These are phyloP conservation scores for Montipora sp. DNA, from an alignment of 64 coral and sea anemone genomes.

Conservation along the genomic window DNA sequence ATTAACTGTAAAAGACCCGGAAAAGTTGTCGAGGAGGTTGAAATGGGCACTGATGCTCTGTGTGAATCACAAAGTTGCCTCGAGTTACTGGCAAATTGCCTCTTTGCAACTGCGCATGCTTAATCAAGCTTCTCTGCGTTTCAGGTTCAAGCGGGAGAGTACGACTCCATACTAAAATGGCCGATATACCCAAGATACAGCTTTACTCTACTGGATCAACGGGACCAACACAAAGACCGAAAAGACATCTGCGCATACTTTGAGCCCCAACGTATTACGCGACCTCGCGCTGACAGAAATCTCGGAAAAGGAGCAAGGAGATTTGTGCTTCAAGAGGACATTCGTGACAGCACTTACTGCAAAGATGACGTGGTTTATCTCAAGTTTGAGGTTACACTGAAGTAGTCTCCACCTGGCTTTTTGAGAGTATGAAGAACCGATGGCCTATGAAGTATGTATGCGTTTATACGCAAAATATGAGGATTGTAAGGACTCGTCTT, in stretches of 20 bases:
- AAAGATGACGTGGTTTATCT: conserved; percentile 92
- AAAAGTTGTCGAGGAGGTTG: no score
- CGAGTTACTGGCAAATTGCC: no score
- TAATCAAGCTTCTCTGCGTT: neutral
- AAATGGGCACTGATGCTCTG: no score
- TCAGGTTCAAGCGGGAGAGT: conserved; percentile 95
- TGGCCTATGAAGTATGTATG: neutral
- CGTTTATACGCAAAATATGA: neutral
- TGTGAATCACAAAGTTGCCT: no score
- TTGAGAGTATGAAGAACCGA: conserved; percentile 52
- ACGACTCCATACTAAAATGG: conserved; percentile 88
- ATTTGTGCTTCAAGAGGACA: conserved; percentile 91
- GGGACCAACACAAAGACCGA: conserved; percentile 63
- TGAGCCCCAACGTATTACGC: conserved; percentile 88
- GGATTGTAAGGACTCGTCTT: neutral
- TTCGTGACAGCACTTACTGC: conserved; percentile 77
- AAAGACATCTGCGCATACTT: conserved; percentile 86
- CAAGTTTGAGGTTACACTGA: conserved; percentile 80
- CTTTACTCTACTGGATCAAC: conserved; percentile 93
- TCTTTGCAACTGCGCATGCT: neutral
- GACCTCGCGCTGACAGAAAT: conserved; percentile 86
- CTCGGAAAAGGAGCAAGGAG: conserved; percentile 94
- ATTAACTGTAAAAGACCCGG: no score
- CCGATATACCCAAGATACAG: conserved; percentile 85
- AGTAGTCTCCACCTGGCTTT: conserved; percentile 71